Percentiles rank a stretch among this genome's conserved stretches.
phyloP scores from a whole-genome alignment of 1,140 invertebrate species.

The Papilio aristodemus region DNA sequence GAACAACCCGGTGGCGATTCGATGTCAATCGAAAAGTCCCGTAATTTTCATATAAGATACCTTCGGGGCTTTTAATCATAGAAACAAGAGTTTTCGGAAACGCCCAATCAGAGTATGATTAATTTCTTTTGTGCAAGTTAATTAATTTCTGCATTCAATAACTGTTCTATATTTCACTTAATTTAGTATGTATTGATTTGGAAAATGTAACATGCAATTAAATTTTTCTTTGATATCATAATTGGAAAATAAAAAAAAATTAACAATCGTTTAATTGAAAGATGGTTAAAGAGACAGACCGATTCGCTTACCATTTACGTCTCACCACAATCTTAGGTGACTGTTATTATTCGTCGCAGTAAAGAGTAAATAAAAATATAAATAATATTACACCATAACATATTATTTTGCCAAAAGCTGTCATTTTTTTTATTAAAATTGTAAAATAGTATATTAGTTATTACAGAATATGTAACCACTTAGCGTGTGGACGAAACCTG shows the following conservation, averaged over 20 bases:
- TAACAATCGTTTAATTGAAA: background rate
- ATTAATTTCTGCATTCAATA: background rate
- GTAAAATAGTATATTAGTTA: too few relatives aligned
- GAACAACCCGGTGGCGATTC: slow-evolving; percentile 16
- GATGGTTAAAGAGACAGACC: background rate
- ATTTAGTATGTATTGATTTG: background rate
- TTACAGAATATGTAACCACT: background rate
- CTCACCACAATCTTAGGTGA: too few relatives aligned
- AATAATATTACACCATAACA: too few relatives aligned
- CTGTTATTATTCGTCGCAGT: too few relatives aligned
- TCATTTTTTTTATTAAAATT: too few relatives aligned
- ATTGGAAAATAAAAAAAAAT: background rate
- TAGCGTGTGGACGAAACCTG: background rate
- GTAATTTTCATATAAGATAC: slow-evolving; percentile 25
- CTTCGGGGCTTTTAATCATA: slow-evolving; percentile 26
- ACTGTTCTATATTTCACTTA: background rate
- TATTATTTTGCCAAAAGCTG: too few relatives aligned
- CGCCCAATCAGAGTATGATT: background rate
- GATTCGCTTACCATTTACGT: too few relatives aligned
- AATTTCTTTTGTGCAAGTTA: background rate
- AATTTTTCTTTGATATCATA: background rate
- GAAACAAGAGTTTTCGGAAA: slow-evolving; percentile 21
- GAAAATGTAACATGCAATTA: background rate
- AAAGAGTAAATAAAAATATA: too few relatives aligned
- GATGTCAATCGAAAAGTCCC: slow-evolving; percentile 30